Conservation (phyloP, 2,113 vertebrate species). For the Heliornis fulica region DNA sequence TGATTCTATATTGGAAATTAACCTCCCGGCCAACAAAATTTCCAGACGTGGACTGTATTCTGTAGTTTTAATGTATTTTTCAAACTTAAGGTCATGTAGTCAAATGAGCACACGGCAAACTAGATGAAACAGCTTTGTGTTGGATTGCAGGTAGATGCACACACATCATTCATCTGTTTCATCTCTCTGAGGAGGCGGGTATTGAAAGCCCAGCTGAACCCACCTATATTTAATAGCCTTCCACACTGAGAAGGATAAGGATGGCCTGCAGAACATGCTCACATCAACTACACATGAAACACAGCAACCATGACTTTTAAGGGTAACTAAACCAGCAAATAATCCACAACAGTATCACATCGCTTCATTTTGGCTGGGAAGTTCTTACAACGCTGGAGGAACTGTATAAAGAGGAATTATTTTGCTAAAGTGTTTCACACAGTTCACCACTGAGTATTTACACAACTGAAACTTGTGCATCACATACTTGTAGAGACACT, state of each 20-base stretch:
- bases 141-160: neutral
- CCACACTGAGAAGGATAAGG: neutral
- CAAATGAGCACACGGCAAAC: neutral
- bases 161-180: neutral
- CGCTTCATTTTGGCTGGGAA: neutral
- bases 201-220: neutral
- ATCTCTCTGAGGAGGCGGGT: neutral
- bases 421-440: neutral
- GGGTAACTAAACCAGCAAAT: neutral
- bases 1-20: neutral
- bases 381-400: neutral
- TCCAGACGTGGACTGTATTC: neutral
- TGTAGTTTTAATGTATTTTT: neutral
- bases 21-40: neutral
- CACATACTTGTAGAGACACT: neutral
- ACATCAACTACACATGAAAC: neutral
- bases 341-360: neutral
- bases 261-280: neutral
- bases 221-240: neutral
- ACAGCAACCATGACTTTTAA: neutral
- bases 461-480: neutral
- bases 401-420: neutral
- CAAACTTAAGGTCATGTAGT: neutral
- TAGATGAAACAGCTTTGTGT: neutral
- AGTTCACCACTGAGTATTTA: neutral